phyloP scores from a whole-genome alignment of 2,113 vertebrate genomes.

The Strix uralensis region DNA sequence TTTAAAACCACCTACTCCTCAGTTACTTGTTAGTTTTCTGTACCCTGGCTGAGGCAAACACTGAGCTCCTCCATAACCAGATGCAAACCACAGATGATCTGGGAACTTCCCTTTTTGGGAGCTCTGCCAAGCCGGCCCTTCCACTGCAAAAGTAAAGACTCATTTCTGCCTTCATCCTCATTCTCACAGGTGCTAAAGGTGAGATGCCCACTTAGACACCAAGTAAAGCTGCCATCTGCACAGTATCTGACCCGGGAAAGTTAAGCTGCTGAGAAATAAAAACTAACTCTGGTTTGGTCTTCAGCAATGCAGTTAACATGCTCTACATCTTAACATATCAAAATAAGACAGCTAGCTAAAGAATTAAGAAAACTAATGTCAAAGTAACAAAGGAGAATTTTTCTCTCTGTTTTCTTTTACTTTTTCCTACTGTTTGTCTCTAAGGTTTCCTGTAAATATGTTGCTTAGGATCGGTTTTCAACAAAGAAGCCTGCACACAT shows the following conservation, averaged over 20 bases:
- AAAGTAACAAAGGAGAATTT: neutral
- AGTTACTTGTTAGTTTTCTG: neutral
- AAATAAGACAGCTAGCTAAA: neutral
- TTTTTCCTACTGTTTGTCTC: neutral
- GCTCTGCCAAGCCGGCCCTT: neutral
- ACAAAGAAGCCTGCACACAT: neutral
- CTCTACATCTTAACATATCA: neutral
- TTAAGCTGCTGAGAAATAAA: neutral
- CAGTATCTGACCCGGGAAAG: neutral
- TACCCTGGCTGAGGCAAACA: neutral
- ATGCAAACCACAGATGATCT: neutral
- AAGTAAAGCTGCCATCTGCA: neutral
- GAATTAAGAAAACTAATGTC: neutral
- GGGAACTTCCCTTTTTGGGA: neutral
- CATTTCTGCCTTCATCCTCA: neutral
- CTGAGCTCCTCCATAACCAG: neutral
- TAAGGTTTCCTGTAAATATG: neutral
- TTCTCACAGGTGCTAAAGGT: neutral
- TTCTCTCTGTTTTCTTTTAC: neutral
- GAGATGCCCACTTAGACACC: neutral
- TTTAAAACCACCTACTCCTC: neutral
- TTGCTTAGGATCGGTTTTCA: neutral
- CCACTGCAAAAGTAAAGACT: neutral
- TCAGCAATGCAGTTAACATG: neutral
- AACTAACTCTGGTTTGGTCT: neutral